phyloP scores from a whole-genome alignment of 1,140 invertebrate genomes.

The Atta colombica region DNA sequence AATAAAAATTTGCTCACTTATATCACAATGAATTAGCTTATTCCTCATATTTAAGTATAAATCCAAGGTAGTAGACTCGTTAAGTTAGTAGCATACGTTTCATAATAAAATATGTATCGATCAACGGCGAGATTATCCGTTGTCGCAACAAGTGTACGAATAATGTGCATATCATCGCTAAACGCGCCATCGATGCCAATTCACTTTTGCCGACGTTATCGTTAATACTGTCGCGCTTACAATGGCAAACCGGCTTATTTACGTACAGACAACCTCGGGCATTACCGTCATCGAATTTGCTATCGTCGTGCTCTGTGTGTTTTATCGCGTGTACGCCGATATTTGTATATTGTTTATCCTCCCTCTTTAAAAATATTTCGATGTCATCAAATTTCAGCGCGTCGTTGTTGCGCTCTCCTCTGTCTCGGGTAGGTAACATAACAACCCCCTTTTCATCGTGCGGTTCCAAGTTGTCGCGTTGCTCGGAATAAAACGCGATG shows the following conservation, averaged over 20 bases:
- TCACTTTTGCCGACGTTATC: slow-evolving; percentile 34
- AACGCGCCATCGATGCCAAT: not conserved
- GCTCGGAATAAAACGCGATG: slow-evolving; percentile 52
- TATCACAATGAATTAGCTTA: too few species aligned
- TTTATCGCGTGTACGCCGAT: not conserved
- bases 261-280: not conserved
- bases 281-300: slow-evolving; percentile 2
- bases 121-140: not conserved
- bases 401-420: not conserved
- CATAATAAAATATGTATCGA: slow-evolving; percentile 7
- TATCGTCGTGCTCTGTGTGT: not conserved
- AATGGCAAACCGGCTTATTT: not conserved
- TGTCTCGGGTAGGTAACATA: not conserved
- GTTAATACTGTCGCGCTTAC: slow-evolving; percentile 16
- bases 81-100: not conserved
- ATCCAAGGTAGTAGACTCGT: not conserved
- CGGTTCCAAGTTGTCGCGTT: slow-evolving; percentile 28
- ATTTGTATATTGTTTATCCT: not conserved
- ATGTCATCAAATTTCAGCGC: not conserved
- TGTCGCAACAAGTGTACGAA: slow-evolving; percentile 49
- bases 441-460: slow-evolving; percentile 25
- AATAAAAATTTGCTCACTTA: not conserved
- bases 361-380: slow-evolving; percentile 17
- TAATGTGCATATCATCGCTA: slow-evolving; percentile 16
- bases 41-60: slow-evolving; percentile 14